These are phyloP conservation scores for Drosophila auraria DNA, from an alignment of 1,140 invertebrate species.

Conservation along the genomic window DNA sequence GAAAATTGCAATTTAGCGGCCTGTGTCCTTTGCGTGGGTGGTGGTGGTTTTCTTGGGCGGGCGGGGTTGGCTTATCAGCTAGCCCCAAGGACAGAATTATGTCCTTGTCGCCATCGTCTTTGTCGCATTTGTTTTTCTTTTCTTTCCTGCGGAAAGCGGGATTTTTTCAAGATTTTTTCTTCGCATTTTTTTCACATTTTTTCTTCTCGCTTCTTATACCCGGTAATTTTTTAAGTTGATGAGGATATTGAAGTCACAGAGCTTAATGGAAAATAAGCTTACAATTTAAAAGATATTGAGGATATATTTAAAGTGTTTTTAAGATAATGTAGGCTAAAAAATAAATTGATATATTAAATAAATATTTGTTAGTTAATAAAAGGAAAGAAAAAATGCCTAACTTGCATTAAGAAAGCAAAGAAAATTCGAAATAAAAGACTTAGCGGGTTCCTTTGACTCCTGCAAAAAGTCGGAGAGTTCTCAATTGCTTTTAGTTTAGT, in stretches of 20 bases:
- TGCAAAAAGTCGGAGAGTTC: background rate
- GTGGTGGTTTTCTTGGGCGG: conserved; percentile 1
- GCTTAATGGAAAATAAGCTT: background rate
- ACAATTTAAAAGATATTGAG: too few species aligned
- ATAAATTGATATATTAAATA: too few species aligned
- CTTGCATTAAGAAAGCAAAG: too few species aligned
- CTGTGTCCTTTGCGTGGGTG: conserved; percentile 39
- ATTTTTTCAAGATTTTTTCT: conserved; percentile 16
- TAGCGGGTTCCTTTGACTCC: too few species aligned
- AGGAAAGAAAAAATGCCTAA: too few species aligned
- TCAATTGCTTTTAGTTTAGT: background rate
- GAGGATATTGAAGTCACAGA: too few species aligned
- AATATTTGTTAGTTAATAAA: too few species aligned
- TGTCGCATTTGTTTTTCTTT: conserved; percentile 38
- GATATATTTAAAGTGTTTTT: too few species aligned
- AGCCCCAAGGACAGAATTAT: conserved; percentile 78
- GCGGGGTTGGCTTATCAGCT: conserved; percentile 52
- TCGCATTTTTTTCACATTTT: background rate
- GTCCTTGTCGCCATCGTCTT: conserved; percentile 60
- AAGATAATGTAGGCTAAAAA: too few species aligned
- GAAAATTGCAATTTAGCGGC: conserved; percentile 81
- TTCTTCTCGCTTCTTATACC: background rate
- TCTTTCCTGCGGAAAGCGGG: conserved; percentile 16
- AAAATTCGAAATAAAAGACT: too few species aligned
- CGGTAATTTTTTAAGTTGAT: background rate